phyloP scores from a whole-genome alignment of 2,888 invertebrate genomes.

The Conops quadrifasciatus region DNA sequence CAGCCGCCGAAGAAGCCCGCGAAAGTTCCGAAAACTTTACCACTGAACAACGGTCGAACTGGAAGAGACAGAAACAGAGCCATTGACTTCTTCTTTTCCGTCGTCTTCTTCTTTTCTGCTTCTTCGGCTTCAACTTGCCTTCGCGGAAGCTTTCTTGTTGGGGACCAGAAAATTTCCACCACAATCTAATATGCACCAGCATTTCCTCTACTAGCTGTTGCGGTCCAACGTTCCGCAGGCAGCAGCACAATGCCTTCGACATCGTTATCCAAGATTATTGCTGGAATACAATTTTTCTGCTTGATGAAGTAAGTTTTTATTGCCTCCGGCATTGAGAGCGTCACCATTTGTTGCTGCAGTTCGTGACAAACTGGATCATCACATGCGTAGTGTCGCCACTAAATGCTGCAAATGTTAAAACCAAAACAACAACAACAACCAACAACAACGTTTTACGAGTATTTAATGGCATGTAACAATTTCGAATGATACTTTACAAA shows the following conservation, averaged over 20 bases:
- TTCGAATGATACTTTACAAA: not conserved
- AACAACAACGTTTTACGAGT: no score
- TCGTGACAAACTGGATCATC: slow-evolving; percentile 13
- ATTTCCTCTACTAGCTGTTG: not conserved
- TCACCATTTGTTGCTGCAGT: not conserved
- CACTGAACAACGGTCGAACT: not conserved
- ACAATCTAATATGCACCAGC: not conserved
- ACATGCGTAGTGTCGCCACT: not conserved
- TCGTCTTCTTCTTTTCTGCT: no score
- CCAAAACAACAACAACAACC: no score
- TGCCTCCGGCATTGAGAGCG: slow-evolving; percentile 4
- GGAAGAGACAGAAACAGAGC: no score
- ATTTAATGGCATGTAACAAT: not conserved
- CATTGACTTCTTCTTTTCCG: no score
- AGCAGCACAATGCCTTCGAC: slow-evolving; percentile 4
- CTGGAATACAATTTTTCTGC: slow-evolving; percentile 3
- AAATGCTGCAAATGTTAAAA: no score
- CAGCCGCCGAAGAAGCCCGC: not conserved
- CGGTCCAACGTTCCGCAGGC: not conserved
- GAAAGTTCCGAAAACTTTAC: slow-evolving; percentile 13
- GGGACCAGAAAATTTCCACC: slow-evolving; percentile 6
- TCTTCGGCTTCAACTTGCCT: not conserved
- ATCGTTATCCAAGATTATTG: slow-evolving; percentile 19
- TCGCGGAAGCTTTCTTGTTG: not conserved
- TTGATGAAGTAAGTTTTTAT: slow-evolving; percentile 6